phyloP scores from a whole-genome alignment of 2,797 vertebrate species.

The Trachops cirrhosus region DNA sequence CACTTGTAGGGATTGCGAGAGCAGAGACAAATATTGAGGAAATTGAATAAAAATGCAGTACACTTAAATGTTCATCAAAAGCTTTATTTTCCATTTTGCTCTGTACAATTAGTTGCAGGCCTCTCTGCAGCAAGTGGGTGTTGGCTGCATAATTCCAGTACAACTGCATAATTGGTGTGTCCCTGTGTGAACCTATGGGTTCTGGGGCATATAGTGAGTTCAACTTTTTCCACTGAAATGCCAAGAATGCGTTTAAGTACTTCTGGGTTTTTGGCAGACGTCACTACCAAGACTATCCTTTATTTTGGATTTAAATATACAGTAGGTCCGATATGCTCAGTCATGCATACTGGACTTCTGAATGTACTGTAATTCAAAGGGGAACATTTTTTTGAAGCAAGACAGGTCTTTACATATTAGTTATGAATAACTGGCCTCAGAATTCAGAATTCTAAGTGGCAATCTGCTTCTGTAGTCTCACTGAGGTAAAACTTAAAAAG shows the following conservation, averaged over 20 bases:
- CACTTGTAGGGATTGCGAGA: not conserved
- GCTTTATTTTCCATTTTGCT: constrained; percentile 37
- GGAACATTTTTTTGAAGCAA: constrained; percentile 39
- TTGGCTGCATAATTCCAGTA: constrained; percentile 12
- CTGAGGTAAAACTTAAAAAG: constrained; percentile 49
- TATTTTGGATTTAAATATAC: constrained; percentile 57
- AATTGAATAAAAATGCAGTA: constrained; percentile 2
- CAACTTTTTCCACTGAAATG: constrained; percentile 55
- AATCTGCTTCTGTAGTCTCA: constrained; percentile 52
- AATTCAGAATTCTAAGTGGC: constrained; percentile 60
- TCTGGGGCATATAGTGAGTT: constrained; percentile 46
- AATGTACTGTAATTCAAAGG: constrained; percentile 39
- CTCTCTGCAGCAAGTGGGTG: not conserved
- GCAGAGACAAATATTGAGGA: constrained; percentile 11
- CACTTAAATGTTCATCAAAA: not conserved
- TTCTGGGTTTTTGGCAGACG: constrained; percentile 37
- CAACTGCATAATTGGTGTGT: constrained; percentile 11
- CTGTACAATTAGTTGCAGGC: constrained; percentile 29
- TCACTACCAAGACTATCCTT: not conserved
- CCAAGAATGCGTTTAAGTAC: constrained; percentile 60
- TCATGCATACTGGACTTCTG: constrained; percentile 36
- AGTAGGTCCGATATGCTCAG: constrained; percentile 1
- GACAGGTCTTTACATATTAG: constrained; percentile 29
- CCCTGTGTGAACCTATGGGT: constrained; percentile 29
- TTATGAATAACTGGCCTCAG: constrained; percentile 52